Percentiles rank a stretch among this genome's conserved stretches.
These are phyloP conservation scores for Nyctibius bracteatus DNA, from an alignment of 2,113 vertebrate species.

Conservation along the genomic window DNA sequence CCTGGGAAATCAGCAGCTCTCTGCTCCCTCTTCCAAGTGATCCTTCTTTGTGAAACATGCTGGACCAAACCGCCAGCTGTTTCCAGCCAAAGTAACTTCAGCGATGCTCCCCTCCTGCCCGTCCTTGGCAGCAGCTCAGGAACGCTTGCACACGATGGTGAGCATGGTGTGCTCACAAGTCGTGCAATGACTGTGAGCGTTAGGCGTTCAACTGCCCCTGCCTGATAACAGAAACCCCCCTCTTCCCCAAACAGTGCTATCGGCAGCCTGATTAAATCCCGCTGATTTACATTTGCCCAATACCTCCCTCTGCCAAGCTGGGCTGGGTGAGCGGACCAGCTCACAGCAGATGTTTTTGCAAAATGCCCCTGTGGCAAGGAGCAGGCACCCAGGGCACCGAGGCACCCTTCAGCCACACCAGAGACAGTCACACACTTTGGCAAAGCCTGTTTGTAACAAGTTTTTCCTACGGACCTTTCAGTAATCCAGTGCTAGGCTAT, in stretches of 20 bases:
- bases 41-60: neutral
- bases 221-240: neutral
- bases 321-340: neutral
- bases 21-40: neutral
- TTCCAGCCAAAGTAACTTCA: neutral
- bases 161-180: neutral
- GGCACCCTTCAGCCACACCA: neutral
- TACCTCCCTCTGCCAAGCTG: neutral
- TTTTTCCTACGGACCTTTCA: fast-evolving
- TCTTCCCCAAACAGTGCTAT: neutral
- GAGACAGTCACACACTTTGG: neutral
- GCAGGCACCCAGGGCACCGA: neutral
- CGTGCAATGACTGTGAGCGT: fast-evolving
- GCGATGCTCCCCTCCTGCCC: neutral
- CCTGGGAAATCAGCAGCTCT: neutral
- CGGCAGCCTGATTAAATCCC: neutral
- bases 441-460: neutral
- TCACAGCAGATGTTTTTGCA: neutral
- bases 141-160: neutral
- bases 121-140: neutral
- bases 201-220: neutral
- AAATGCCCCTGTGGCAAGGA: neutral
- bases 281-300: neutral
- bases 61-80: neutral
- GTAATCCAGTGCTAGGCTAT: neutral